Conservation (phyloP, 2,797 vertebrate species). For the Spondyliosoma cantharus region DNA sequence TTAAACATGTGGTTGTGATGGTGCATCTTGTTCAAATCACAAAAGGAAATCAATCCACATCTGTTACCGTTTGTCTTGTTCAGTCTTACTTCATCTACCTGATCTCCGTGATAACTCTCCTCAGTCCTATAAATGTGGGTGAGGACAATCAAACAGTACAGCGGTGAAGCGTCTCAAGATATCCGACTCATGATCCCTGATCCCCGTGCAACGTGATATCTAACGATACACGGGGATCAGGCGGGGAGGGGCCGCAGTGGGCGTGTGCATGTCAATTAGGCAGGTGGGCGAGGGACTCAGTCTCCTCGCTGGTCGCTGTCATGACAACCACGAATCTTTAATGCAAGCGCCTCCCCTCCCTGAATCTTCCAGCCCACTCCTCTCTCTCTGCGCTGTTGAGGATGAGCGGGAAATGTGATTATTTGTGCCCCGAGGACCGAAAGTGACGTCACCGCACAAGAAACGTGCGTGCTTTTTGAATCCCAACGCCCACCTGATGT, state of each 20-base stretch:
- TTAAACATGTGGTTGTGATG: constrained; percentile 16
- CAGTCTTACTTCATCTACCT: not conserved
- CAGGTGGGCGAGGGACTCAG: constrained; percentile 42
- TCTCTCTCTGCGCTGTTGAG: constrained; percentile 17
- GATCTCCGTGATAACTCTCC: not conserved
- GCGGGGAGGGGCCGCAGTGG: constrained; percentile 42
- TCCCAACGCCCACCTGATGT: constrained; percentile 36
- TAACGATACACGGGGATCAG: constrained; percentile 21
- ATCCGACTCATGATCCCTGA: constrained; percentile 37
- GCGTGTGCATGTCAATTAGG: constrained; percentile 58
- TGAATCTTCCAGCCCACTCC: constrained; percentile 39
- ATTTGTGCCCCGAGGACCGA: constrained; percentile 20
- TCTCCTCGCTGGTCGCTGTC: constrained; percentile 59
- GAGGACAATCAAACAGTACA: not conserved
- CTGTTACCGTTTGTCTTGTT: not conserved
- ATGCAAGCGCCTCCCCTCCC: not conserved
- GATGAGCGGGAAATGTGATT: constrained; percentile 57
- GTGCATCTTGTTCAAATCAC: constrained; percentile 7
- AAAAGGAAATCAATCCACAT: constrained; percentile 13
- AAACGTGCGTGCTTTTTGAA: constrained; percentile 11
- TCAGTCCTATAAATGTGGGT: not conserved
- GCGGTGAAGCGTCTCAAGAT: constrained; percentile 12
- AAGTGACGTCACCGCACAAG: constrained; percentile 23
- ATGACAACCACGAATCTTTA: constrained; percentile 68
- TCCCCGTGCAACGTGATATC: constrained; percentile 33